Base-by-base conservation (phyloP, 1,140 invertebrate genomes). In the Thalassaphorura encarpata region DNA sequence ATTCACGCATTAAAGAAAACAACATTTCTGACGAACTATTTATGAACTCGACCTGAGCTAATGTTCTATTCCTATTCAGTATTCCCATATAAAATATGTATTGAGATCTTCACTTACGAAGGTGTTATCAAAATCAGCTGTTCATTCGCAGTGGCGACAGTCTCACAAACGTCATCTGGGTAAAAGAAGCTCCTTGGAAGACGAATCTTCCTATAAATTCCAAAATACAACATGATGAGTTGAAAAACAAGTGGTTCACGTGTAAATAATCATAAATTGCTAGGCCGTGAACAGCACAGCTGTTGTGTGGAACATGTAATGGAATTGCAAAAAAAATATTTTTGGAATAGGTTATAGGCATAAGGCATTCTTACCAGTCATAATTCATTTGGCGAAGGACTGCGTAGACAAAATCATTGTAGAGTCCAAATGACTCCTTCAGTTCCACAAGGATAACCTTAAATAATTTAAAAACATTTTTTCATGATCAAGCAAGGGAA, bases 131-230 rank as follows among this genome's bases (percentile, higher is more conserved):
- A 28, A 18, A 58, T 28, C 1, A 62, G 21, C 18, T 62, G 28
- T n/a, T 39, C 19, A 23, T 62, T 50, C 16, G 39, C 16, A 15
- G 46, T 58, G 2, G 16, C 15, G 16, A 53, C 43, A 1, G 59
- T 49, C 11, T 24, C 39, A 21, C 61, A 62, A 13, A 62, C 56
- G 39, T 62, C 61, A 19, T 62, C 53, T 6, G 61, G 61, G 26
- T 55, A 53, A 46, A 62, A 62, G 39, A 62, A 59, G 31, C 61
- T 59, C 36, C 53, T 36, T 3, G 61, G 61, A n/a, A 62, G 42
- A 8, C 53, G 36, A 6, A 39, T 51, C 43, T 29, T 55, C 60
- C 60, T 56, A 40, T 36, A 47, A 31, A 36, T 54, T 23, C 21
- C 40, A 16, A 36, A 23, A 16, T 15, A 36, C 27, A 15, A n/a